Conservation (phyloP, 2,797 vertebrate species). For the Lithobates pipiens region DNA sequence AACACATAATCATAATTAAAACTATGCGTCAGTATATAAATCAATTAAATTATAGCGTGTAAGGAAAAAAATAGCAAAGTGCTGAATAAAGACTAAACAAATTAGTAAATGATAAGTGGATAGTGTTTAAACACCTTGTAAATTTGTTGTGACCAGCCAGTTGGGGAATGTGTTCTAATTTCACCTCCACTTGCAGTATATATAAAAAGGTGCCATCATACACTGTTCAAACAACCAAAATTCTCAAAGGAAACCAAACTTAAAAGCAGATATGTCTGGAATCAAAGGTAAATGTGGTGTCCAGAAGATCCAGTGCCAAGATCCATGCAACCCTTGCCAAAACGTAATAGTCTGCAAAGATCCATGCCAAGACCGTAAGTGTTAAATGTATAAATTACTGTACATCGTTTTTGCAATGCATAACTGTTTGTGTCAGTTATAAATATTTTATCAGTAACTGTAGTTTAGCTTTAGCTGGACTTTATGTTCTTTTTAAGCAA, state of each 20-base stretch:
- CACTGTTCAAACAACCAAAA: too few relatives aligned
- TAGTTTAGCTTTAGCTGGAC: too few relatives aligned
- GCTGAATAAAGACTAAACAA: too few relatives aligned
- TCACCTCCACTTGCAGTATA: neutral
- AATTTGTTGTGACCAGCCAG: neutral
- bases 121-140: too few relatives aligned
- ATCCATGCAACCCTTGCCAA: constrained; percentile 21
- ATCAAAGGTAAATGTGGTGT: neutral
- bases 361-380: constrained; percentile 6
- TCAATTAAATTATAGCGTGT: too few relatives aligned
- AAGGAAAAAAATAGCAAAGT: too few relatives aligned
- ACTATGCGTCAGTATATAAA: neutral
- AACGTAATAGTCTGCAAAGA: neutral
- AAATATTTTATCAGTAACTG: too few relatives aligned
- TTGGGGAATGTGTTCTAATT: neutral
- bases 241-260: neutral
- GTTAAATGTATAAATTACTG: neutral
- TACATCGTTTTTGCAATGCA: too few relatives aligned
- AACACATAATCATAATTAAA: neutral
- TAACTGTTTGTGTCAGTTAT: too few relatives aligned
- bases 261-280: constrained; percentile 1
- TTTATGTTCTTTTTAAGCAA: too few relatives aligned
- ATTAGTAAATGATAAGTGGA: too few relatives aligned
- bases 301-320: neutral
- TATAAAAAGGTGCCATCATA: neutral